phyloP scores from a whole-genome alignment of 2,888 invertebrate genomes.

The Globia sparganii region DNA sequence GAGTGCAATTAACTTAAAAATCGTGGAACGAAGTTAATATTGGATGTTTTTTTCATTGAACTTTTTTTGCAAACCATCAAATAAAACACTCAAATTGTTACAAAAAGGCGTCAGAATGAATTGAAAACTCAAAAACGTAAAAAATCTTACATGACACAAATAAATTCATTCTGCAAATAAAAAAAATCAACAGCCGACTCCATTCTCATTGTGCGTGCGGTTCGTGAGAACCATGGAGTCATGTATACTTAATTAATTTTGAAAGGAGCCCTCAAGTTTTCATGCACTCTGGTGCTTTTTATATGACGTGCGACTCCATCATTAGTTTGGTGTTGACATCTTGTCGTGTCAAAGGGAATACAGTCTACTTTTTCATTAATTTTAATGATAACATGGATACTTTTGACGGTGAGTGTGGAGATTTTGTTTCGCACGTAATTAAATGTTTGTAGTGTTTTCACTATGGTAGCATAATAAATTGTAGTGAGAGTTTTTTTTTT shows the following conservation, averaged over 20 bases:
- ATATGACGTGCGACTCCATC: conserved; percentile 47
- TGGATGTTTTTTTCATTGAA: not conserved
- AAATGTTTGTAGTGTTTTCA: conserved; percentile 24
- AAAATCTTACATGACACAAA: conserved; percentile 26
- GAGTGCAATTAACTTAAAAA: too few species aligned
- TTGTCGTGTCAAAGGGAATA: conserved; percentile 48
- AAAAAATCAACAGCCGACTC: conserved; percentile 28
- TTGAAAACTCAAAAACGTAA: not conserved
- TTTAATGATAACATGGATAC: conserved; percentile 61
- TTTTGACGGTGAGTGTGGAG: conserved; percentile 13
- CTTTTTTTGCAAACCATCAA: not conserved
- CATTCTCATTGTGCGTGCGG: conserved; percentile 23
- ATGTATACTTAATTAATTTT: conserved; percentile 59
- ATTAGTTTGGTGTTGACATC: conserved; percentile 56
- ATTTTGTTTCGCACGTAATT: conserved; percentile 29
- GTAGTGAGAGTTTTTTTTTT: not conserved
- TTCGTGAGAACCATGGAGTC: conserved; percentile 28
- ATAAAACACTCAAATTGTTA: not conserved
- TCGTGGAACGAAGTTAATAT: not conserved
- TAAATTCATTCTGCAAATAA: conserved; percentile 12
- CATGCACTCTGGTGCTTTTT: conserved; percentile 41
- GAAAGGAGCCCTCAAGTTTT: conserved; percentile 45
- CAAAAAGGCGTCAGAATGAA: conserved; percentile 13
- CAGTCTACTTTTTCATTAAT: conserved; percentile 61
- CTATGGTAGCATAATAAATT: not conserved